Percentiles rank a stretch among this genome's conserved stretches.
phyloP scores from a whole-genome alignment of 2,113 vertebrate species.

The Passer montanus region DNA sequence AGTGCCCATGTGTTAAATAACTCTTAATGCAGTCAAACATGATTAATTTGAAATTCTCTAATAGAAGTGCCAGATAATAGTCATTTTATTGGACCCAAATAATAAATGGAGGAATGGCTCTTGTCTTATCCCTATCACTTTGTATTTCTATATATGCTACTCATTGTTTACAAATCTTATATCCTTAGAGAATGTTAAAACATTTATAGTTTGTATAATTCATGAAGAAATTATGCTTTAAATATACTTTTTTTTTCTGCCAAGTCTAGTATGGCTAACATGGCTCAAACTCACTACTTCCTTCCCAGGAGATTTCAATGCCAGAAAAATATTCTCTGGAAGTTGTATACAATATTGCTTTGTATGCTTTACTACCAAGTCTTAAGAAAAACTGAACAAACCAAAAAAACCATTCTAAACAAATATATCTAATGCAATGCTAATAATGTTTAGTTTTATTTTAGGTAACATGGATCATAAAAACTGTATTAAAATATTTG shows the following conservation, averaged over 20 bases:
- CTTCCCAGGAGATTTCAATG: not conserved
- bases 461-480: not conserved
- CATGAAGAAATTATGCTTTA: constrained; percentile 17
- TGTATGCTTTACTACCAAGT: not conserved
- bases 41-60: not conserved
- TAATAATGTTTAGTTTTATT: not conserved
- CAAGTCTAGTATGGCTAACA: not conserved
- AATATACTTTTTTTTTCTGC: not conserved
- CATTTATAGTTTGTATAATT: constrained; percentile 23
- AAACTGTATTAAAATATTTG: not conserved
- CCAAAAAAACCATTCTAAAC: not conserved
- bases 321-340: not conserved
- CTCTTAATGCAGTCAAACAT: not conserved
- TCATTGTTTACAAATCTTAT: not conserved
- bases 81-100: not conserved
- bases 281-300: not conserved
- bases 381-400: not conserved
- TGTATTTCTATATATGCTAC: not conserved
- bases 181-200: not conserved
- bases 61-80: not conserved
- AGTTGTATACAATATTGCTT: not conserved
- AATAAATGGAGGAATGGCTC: not conserved
- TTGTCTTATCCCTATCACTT: not conserved
- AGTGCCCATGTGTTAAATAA: not conserved
- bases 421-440: not conserved